Conservation (phyloP, 1,140 invertebrate genomes). For the Gonatopus flavifemur region DNA sequence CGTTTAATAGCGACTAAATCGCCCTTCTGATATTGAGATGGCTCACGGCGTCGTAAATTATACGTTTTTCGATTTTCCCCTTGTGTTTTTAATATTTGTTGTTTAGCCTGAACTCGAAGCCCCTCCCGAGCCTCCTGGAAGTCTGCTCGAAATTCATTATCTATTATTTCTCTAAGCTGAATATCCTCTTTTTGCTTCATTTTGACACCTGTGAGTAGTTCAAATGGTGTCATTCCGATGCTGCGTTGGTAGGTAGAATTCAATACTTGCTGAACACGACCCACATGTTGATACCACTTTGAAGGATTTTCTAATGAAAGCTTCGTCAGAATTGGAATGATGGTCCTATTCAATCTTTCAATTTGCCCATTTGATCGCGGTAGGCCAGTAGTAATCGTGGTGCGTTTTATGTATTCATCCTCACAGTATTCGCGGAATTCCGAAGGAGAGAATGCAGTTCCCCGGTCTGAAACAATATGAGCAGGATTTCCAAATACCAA, state of each 20-base stretch:
- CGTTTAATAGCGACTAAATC: conserved; percentile 30
- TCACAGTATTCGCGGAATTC: conserved; percentile 30
- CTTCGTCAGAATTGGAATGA: conserved; percentile 29
- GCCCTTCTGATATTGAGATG: conserved; percentile 21
- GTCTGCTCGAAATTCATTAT: conserved; percentile 2
- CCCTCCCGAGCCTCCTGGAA: conserved; percentile 12
- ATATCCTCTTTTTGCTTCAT: conserved; percentile 23
- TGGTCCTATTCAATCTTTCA: conserved; percentile 33
- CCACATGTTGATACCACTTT: conserved; percentile 40
- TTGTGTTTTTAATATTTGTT: conserved; percentile 21
- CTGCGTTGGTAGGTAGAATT: conserved; percentile 29
- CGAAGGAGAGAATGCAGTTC: conserved; percentile 27
- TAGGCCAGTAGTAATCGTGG: conserved; percentile 31
- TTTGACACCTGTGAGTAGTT: conserved; percentile 31
- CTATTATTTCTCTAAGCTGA: conserved; percentile 8
- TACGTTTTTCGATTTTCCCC: conserved; percentile 29
- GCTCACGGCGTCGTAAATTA: conserved; percentile 13
- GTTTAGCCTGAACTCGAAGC: neutral
- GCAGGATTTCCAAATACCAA: conserved; percentile 41
- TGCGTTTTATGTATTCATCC: conserved; percentile 38
- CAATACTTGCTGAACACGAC: conserved; percentile 31
- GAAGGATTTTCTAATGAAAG: conserved; percentile 26
- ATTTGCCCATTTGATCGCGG: conserved; percentile 39
- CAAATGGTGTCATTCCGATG: conserved; percentile 12
- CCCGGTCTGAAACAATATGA: conserved; percentile 39